Percentiles rank a stretch among this genome's conserved stretches.
phyloP scores from a whole-genome alignment of 2,797 vertebrate genomes.

The Rhyacichthys aspro region DNA sequence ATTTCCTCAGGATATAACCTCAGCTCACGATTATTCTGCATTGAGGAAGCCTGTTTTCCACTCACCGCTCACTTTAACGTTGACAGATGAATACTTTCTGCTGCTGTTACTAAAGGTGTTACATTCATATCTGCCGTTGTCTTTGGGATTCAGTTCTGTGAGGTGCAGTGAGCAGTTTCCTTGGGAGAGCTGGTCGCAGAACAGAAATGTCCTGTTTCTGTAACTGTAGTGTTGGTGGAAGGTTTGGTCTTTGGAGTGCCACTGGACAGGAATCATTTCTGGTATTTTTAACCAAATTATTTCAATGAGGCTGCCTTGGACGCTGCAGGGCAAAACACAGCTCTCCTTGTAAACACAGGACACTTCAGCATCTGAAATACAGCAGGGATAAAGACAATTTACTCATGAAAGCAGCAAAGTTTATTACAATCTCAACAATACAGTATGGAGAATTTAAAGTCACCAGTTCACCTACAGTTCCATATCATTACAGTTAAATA shows the following conservation, averaged over 20 bases:
- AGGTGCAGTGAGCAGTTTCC: constrained; percentile 80
- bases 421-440: neutral
- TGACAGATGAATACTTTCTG: constrained; percentile 7
- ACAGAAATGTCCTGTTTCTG: constrained; percentile 69
- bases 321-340: constrained; percentile 35
- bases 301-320: rapidly evolving
- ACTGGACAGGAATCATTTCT: constrained; percentile 37
- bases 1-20: neutral
- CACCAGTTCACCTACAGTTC: no score
- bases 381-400: neutral
- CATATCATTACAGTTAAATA: no score
- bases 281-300: neutral
- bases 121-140: constrained; percentile 74
- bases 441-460: no score
- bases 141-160: constrained; percentile 47
- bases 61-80: constrained; percentile 66
- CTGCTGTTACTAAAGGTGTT: constrained; percentile 54
- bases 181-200: constrained; percentile 51
- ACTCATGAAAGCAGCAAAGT: neutral
- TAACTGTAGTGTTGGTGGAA: constrained; percentile 34
- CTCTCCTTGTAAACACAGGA: constrained; percentile 10
- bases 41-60: neutral
- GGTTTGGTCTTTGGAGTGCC: constrained; percentile 69
- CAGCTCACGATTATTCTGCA: no score
- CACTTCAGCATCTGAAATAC: constrained; percentile 20